Base-by-base conservation (phyloP, 2,888 invertebrate genomes). In the Tetragnatha montana region DNA sequence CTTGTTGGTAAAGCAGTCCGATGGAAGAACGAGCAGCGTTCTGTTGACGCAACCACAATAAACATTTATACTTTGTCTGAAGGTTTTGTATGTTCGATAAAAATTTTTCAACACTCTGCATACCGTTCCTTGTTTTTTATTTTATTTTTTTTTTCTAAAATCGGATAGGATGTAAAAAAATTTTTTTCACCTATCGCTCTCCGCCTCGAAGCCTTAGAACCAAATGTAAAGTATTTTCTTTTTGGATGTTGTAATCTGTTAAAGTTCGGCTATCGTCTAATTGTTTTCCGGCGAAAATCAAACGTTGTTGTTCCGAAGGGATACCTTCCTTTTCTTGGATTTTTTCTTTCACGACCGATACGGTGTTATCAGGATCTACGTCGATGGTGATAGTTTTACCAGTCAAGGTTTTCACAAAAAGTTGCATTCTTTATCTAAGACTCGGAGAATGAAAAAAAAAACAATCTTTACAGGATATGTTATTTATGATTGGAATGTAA, bases 201-300 rank as follows among this genome's bases (percentile, higher is more conserved):
- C 80, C 68, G 14, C 68, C 69, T 69, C 69, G 10, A 14, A 80
- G 19, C 22, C 68, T 35, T 0, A 68, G 17, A 10, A 68, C 80
- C 21, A 80, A 47, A 17, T 80, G 80, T 6, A 80, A 35, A 10
- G 80, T 80, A 10, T 21, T 50, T 17, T 22, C 69, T 22, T 80
- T 80, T 47, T 80, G 80, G n/a, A 80, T 68, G 17, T 80, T 80
- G 68, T 68, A 76, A 17, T 73, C 73, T 7, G 12, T 19, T 6
- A 73, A 0, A 7, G 73, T 73, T 6, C 6, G 6, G 21, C 14
- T 22, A 14, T 73, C 21, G 7, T 21, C 35, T 6, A 73, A 22
- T 7, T 73, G 73, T 22, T 73, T 73, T 14, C 21, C 73, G 21
- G 4, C 1, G 21, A 19, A 73, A 14, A 73, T 73, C 0, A 73